phyloP scores from a whole-genome alignment of 2,888 invertebrate species.

The Leptopilina myrica region DNA sequence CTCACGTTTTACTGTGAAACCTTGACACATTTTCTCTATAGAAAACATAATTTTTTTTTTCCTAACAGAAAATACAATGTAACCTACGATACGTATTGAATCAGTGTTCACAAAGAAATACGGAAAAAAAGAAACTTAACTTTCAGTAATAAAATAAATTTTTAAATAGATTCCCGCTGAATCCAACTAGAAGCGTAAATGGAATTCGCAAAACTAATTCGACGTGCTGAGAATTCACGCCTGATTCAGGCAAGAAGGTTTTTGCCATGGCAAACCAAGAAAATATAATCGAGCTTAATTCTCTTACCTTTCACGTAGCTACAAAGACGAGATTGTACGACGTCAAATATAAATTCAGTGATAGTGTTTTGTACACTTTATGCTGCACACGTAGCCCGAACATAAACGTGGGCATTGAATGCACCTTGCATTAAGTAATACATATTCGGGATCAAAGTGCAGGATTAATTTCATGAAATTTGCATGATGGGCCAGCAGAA shows the following conservation, averaged over 20 bases:
- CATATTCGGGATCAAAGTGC: slow-evolving; percentile 3
- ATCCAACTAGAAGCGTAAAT: slow-evolving; percentile 10
- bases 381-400: slow-evolving; percentile 22
- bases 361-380: slow-evolving; percentile 17
- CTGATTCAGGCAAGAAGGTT: slow-evolving; percentile 20
- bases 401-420: slow-evolving; percentile 29
- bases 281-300: slow-evolving; percentile 37
- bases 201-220: slow-evolving; percentile 27
- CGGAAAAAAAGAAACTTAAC: too few species aligned
- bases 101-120: too few species aligned
- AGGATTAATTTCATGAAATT: slow-evolving; percentile 13
- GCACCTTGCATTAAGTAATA: slow-evolving; percentile 32
- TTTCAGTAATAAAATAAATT: not conserved
- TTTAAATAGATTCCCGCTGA: not conserved
- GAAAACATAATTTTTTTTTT: too few species aligned
- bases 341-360: slow-evolving; percentile 32
- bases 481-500: slow-evolving; percentile 1
- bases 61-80: too few species aligned
- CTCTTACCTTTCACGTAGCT: slow-evolving; percentile 35
- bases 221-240: slow-evolving; percentile 21
- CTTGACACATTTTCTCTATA: too few species aligned
- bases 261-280: slow-evolving; percentile 6
- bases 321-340: slow-evolving; percentile 31
- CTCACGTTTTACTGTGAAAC: too few species aligned
- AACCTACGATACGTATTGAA: too few species aligned